Evolutionary conservation across 92 coral and sea anemone species (phyloP), one percentile per base, ranked within the genome.

Genomic region (Porites cylindrica): DNA sequence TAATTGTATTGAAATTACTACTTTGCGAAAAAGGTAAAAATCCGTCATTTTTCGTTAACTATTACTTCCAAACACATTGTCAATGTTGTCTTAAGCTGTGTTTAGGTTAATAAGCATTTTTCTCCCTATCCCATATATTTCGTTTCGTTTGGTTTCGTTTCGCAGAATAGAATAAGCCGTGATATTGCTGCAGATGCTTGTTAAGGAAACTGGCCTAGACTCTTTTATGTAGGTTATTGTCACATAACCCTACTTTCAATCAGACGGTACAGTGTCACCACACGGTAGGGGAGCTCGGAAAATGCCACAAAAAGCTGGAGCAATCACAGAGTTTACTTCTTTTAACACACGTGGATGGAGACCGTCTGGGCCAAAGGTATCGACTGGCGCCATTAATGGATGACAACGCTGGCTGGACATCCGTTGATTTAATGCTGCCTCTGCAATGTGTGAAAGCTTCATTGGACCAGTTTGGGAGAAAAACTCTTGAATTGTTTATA

Each of bases 331-430:
- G 56, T 19, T 43, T 50, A 72, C 13, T 43, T 72, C 76, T 47
- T 72, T 72, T 17, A 14, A 14, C 58, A 72, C 24, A 72, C 23
- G 76, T 43, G 59, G 76, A 50, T 72, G 76, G n/a, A 32, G 51
- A 26, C 60, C 50, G 72, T 72, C 11, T 1, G 32, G 19, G 14
- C 17, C 19, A 19, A 50, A 60, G 19, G 81, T 73, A 81, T 72
- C 68, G 60, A 72, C 24, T 54, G 74, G 86, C 70, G 86, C 76
- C 86, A 82, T 69, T 67, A 20, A 16, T 82, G 86, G 75, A 32
- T 52, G 62, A 74, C 75, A 67, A 29, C 75, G 58, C 61, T 51
- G 26, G 66, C 65, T 60, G 21, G 51, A 5, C 12, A 75, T 50
- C 20, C 24, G 24, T n/a, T 68, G 63, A 43, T 67, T 58, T 68